These are phyloP conservation scores for Drosophila dives DNA, from an alignment of 2,888 invertebrate species.

Conservation along the genomic window DNA sequence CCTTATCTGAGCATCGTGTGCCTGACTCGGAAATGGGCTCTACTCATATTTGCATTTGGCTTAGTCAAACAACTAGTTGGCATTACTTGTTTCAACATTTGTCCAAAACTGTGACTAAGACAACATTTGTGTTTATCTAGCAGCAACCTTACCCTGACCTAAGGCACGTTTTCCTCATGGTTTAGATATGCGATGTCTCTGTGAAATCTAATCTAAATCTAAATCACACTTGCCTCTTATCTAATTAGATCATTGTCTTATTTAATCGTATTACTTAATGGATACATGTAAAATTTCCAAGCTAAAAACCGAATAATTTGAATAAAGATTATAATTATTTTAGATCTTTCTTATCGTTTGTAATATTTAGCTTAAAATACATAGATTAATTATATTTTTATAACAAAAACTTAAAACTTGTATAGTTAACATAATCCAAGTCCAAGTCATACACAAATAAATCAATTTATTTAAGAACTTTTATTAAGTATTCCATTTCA, in stretches of 20 bases:
- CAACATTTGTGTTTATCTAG: slow-evolving; percentile 27
- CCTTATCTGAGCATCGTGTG: slow-evolving; percentile 54
- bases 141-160: slow-evolving; percentile 44
- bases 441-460: background rate
- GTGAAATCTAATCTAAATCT: slow-evolving; percentile 6
- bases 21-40: slow-evolving; percentile 25
- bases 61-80: slow-evolving; percentile 53
- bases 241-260: background rate
- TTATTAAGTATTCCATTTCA: background rate
- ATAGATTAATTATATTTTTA: no score
- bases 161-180: slow-evolving; percentile 20
- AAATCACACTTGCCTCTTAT: slow-evolving; percentile 25
- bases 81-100: slow-evolving; percentile 17
- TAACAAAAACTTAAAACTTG: background rate
- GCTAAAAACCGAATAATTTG: background rate
- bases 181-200: slow-evolving; percentile 8
- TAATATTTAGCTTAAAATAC: background rate
- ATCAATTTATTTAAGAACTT: background rate
- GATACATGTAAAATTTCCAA: background rate
- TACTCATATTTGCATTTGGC: slow-evolving; percentile 53
- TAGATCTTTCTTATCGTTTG: background rate
- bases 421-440: background rate
- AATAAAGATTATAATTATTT: background rate
- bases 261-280: background rate
- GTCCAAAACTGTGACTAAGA: slow-evolving; percentile 9